Evolutionary conservation across 1,140 invertebrate genomes (phyloP).

Genomic region (Riptortus pedestris): DNA sequence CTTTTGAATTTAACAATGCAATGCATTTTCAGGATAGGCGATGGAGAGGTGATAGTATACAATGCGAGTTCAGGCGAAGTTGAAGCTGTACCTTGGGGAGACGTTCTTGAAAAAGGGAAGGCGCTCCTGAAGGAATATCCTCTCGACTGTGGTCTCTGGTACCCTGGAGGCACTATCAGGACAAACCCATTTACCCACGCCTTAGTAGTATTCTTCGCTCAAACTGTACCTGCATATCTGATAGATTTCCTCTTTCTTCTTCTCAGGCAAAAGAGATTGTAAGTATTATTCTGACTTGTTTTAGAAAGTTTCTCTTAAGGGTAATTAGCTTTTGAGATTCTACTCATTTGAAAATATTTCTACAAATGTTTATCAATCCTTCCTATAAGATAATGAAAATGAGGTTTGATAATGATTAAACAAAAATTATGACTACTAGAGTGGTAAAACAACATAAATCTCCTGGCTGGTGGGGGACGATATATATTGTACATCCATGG

Average conservation of each 20-base stretch:
- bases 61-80: constrained; percentile 59
- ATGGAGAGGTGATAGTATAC: constrained; percentile 40
- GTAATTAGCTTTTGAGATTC: too few species aligned
- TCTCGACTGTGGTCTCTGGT: constrained; percentile 50
- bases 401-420: too few species aligned
- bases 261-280: constrained; percentile 52
- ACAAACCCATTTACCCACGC: constrained; percentile 44
- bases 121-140: constrained; percentile 40
- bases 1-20: too few species aligned
- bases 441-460: too few species aligned
- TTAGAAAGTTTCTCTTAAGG: too few species aligned
- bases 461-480: neutral
- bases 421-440: too few species aligned
- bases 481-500: neutral
- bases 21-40: neutral
- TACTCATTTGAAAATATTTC: too few species aligned
- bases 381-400: neutral
- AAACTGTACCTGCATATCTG: constrained; percentile 50
- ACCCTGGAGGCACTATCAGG: constrained; percentile 50
- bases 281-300: too few species aligned
- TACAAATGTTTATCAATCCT: too few species aligned
- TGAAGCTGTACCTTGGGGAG: constrained; percentile 57
- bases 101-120: constrained; percentile 40
- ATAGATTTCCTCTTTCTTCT: constrained; percentile 48
- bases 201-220: constrained; percentile 46